Base-by-base conservation (phyloP, 1,140 invertebrate species). In the Cardiocondyla obscurior region DNA sequence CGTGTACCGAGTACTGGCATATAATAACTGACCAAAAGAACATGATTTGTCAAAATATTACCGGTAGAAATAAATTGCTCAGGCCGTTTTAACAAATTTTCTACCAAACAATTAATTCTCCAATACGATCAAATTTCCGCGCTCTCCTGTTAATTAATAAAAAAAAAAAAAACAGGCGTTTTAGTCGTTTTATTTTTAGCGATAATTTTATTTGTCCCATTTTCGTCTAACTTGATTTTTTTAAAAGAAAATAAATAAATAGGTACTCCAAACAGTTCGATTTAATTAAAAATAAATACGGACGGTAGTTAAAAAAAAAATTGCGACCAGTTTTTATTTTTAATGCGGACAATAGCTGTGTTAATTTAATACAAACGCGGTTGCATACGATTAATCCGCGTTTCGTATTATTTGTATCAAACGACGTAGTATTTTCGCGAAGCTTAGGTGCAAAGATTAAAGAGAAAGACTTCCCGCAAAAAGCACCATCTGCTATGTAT, bases 401-500 rank as follows among this genome's bases (percentile, higher is more conserved):
- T 30, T 3, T 14, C 3, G 30, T 42, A 39, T 19, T 28, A 67
- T 42, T 39, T 39, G 33, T 10, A n/a, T 28, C 16, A 19, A 53
- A 67, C 14, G 25, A 44, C 22, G 16, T 62, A 30, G 16, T 62
- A 30, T 67, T 67, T 22, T 55, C 33, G 19, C 14, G 19, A 49
- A 14, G 28, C 28, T 25, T 28, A 28, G 22, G 46, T 49, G 60
- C 46, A 39, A 79, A 79, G 49, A 79, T 79, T 69, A 79, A 39
- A 67, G 44, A n/a, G 22, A 79, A 67, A 67, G 46, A 25, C 28
- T 62, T 49, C 28, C 16, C 46, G 25, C 33, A 85, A 85, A 85
- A 83, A 65, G 19, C 76, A 42, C 14, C 25, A 46, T 44, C 19
- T 53, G 30, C 55, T 69, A 42, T 16, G 53, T 25, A 25, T 16